Conservation (phyloP, 2,113 vertebrate genomes). For the Nibea coibor region DNA sequence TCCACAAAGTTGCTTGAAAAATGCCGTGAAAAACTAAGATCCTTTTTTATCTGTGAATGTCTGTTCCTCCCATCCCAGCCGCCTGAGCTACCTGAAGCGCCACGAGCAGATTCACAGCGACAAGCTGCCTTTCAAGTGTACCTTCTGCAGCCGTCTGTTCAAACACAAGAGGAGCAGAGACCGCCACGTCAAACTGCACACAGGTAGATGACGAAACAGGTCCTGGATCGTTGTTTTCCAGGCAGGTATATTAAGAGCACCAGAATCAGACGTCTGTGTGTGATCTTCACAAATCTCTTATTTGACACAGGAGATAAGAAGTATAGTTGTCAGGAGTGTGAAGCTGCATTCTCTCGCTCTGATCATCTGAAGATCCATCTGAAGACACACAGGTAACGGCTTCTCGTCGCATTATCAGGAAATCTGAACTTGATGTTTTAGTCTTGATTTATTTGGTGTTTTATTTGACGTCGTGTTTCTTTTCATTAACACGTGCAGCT, state of each 20-base stretch:
- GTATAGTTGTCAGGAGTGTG: slow-evolving; percentile 98
- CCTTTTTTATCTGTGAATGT: neutral
- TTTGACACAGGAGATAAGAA: slow-evolving; percentile 88
- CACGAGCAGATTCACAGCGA: slow-evolving; percentile 99
- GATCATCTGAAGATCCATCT: slow-evolving; percentile 99
- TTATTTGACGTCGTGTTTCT: neutral
- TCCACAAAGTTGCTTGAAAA: neutral
- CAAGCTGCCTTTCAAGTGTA: slow-evolving; percentile 99
- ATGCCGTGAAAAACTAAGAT: too few species aligned
- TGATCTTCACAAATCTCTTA: slow-evolving; percentile 8
- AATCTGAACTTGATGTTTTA: too few species aligned
- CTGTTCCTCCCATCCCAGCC: slow-evolving; percentile 61
- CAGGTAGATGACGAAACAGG: slow-evolving; percentile 78
- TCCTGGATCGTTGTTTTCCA: neutral
- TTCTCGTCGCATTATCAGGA: neutral
- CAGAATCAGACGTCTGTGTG: neutral
- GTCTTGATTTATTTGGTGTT: neutral
- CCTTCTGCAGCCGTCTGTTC: slow-evolving; percentile 98
- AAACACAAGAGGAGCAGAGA: slow-evolving; percentile 99
- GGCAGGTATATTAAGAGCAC: neutral
- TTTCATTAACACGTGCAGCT: too few species aligned
- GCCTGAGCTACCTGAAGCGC: slow-evolving; percentile 98
- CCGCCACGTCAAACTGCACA: slow-evolving; percentile 98
- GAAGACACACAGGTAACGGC: slow-evolving; percentile 90
- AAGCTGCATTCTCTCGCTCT: slow-evolving; percentile 97